Conservation (phyloP, 2,888 invertebrate species). For the Sinhomidia bicolor region DNA sequence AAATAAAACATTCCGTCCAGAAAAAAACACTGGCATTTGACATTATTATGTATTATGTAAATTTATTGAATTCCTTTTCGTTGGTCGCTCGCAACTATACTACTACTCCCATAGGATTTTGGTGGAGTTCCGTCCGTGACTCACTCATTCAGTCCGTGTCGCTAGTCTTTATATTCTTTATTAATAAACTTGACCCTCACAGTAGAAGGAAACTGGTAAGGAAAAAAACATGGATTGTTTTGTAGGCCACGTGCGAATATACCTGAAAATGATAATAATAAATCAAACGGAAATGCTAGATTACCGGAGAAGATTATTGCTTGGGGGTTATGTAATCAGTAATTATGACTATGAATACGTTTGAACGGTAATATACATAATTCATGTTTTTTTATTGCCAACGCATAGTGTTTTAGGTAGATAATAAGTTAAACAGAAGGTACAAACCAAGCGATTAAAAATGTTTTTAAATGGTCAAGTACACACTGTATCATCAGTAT, state of each 20-base stretch:
- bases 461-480: not conserved
- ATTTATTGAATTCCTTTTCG: not conserved
- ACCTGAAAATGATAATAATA: constrained; percentile 57
- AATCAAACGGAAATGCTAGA: constrained; percentile 56
- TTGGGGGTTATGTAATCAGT: constrained; percentile 58
- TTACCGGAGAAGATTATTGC: constrained; percentile 31
- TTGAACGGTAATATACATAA: not conserved
- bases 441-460: not conserved
- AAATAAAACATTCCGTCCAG: constrained; percentile 16
- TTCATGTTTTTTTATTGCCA: too few species aligned
- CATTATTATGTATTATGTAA: constrained; percentile 21
- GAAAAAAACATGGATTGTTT: constrained; percentile 23
- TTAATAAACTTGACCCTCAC: constrained; percentile 64
- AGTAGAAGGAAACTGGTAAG: constrained; percentile 55
- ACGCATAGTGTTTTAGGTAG: not conserved
- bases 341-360: constrained; percentile 26
- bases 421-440: not conserved
- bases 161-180: constrained; percentile 8
- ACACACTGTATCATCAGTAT: not conserved
- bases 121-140: not conserved
- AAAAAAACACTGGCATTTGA: not conserved
- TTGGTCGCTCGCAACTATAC: not conserved
- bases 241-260: constrained; percentile 39
- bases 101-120: too few species aligned
- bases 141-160: constrained; percentile 1